phyloP scores from a whole-genome alignment of 2,888 invertebrate genomes.

The Meghimatium bilineatum region DNA sequence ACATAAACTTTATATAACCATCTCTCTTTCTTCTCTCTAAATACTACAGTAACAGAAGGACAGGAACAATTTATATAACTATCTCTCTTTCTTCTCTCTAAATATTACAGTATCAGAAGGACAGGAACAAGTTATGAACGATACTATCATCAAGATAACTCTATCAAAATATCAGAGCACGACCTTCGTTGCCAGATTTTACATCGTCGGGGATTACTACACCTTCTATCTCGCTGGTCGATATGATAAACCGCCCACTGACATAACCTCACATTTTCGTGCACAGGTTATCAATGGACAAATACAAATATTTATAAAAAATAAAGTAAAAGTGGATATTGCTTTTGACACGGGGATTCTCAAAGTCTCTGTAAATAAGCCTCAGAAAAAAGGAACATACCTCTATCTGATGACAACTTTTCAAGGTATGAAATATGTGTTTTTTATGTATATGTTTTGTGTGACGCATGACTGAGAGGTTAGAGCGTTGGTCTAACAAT shows the following conservation, averaged over 20 bases:
- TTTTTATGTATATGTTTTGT: no score
- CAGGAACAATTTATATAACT: no score
- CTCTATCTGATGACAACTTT: background rate
- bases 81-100: no score
- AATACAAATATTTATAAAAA: background rate
- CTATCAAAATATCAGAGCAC: background rate
- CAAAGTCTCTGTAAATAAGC: background rate
- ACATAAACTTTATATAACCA: no score
- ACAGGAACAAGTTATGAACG: background rate
- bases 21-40: no score
- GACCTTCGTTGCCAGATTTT: background rate
- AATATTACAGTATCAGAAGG: background rate
- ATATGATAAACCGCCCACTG: background rate
- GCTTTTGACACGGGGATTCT: background rate
- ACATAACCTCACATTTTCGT: conserved; percentile 6
- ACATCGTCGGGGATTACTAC: background rate
- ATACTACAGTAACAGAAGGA: no score
- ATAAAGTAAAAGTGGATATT: background rate
- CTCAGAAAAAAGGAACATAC: background rate
- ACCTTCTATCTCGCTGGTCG: background rate
- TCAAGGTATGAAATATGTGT: conserved; percentile 1
- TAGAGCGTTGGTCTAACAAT: no score
- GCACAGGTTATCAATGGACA: background rate
- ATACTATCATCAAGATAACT: background rate
- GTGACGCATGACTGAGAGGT: no score